phyloP scores from a whole-genome alignment of 1,140 invertebrate species.

The Asbolus verrucosus region DNA sequence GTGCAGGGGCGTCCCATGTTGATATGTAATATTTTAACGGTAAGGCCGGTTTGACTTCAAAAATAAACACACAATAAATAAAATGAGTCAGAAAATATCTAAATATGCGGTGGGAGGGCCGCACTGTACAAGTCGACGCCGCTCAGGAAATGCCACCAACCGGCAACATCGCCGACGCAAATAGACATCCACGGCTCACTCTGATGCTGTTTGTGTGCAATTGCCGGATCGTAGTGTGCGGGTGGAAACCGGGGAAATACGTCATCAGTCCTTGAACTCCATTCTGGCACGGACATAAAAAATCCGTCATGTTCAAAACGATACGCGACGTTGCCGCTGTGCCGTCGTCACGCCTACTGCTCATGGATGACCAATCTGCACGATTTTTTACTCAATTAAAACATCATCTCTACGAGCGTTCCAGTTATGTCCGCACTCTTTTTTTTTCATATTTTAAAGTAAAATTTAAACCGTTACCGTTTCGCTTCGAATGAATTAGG shows the following conservation, averaged over 20 bases:
- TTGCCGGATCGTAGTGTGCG: constrained; percentile 43
- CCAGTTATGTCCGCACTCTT: constrained; percentile 30
- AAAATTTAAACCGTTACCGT: constrained; percentile 23
- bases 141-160: constrained; percentile 26
- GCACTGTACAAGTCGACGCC: background rate
- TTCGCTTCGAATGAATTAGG: constrained; percentile 14
- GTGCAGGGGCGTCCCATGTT: background rate
- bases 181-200: constrained; percentile 25
- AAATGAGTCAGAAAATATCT: constrained; percentile 22
- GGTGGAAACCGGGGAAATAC: constrained; percentile 50
- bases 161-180: constrained; percentile 31
- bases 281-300: constrained; percentile 51
- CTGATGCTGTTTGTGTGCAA: constrained; percentile 34
- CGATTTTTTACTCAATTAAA: constrained; percentile 34
- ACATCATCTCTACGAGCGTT: constrained; percentile 32
- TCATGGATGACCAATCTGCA: constrained; percentile 35
- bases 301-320: constrained; percentile 46
- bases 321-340: constrained; percentile 41
- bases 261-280: constrained; percentile 53
- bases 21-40: background rate
- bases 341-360: constrained; percentile 17
- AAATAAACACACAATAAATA: constrained; percentile 29
- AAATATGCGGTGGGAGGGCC: background rate
- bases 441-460: constrained; percentile 22
- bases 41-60: constrained; percentile 1